Evolutionary conservation across 1,140 invertebrate species (phyloP).

Genomic region (Nixonia krombeini): DNA sequence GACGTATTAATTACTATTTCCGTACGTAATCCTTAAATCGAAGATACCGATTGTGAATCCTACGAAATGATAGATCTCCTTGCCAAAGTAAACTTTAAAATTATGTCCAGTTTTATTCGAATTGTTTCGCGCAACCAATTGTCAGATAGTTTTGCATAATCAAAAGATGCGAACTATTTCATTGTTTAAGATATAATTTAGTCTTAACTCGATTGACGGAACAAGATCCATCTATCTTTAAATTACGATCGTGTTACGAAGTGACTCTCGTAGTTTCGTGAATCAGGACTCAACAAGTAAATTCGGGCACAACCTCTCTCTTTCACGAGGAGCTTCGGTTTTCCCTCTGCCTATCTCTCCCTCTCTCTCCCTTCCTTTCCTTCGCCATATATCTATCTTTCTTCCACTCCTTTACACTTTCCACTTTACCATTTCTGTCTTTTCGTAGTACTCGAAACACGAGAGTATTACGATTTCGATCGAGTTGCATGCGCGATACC

Average conservation of each 20-base stretch:
- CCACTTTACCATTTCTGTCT: constrained; percentile 24
- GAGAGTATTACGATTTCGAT: constrained; percentile 58
- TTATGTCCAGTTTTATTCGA: neutral
- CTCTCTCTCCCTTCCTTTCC: constrained; percentile 3
- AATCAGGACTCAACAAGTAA: constrained; percentile 53
- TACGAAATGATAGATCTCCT: neutral
- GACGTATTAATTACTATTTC: too few species aligned
- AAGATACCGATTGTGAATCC: too few species aligned
- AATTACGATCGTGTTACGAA: constrained; percentile 26
- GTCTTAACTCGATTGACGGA: constrained; percentile 7
- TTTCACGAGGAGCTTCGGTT: constrained; percentile 11
- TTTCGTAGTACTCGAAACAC: constrained; percentile 49
- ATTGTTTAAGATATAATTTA: constrained; percentile 15
- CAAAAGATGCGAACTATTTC: neutral
- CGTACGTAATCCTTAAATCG: too few species aligned
- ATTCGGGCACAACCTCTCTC: constrained; percentile 45
- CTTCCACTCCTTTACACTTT: neutral
- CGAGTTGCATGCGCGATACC: constrained; percentile 29
- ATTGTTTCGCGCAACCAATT: too few species aligned
- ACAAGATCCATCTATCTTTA: constrained; percentile 20
- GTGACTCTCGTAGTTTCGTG: constrained; percentile 38
- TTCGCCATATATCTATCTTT: constrained; percentile 5
- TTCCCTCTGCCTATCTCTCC: constrained; percentile 15
- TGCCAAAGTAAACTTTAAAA: neutral
- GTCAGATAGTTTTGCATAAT: too few species aligned